A percentile compares a stretch with the other conserved stretches of the same genome.
phyloP scores from a whole-genome alignment of 2,113 vertebrate genomes.

The Pseudonaja textilis region DNA sequence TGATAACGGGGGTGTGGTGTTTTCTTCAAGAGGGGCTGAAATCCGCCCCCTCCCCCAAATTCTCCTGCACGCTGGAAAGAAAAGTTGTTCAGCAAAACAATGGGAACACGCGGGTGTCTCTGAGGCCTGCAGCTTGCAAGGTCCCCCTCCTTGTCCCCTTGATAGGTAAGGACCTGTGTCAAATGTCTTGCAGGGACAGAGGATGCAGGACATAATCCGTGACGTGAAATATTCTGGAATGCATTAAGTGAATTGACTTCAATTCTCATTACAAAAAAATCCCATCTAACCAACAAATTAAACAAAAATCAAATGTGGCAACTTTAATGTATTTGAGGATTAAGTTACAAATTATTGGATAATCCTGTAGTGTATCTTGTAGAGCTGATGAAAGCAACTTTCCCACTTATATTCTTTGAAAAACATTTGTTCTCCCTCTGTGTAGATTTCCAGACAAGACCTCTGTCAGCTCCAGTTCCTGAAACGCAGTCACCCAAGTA shows the following conservation, averaged over 20 bases:
- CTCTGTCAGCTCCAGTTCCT: background rate
- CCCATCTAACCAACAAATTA: background rate
- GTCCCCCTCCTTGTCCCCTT: background rate
- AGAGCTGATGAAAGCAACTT: slow-evolving; percentile 12
- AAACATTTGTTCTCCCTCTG: slow-evolving; percentile 34
- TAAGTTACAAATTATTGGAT: background rate
- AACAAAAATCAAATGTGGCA: background rate
- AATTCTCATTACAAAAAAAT: background rate
- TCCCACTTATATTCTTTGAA: slow-evolving; percentile 23
- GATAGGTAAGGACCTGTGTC: background rate
- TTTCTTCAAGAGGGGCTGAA: background rate
- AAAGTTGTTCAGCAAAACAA: background rate
- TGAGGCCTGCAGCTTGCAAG: background rate
- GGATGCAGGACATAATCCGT: background rate
- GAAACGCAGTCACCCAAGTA: slow-evolving; percentile 39
- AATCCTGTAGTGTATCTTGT: background rate
- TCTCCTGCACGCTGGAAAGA: background rate
- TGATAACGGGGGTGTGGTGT: background rate
- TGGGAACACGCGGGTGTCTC: background rate
- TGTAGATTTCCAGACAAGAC: slow-evolving; percentile 23
- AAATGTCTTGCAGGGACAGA: background rate
- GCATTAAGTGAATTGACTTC: background rate
- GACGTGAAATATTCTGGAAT: background rate
- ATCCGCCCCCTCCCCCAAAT: background rate
- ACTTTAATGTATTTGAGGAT: background rate